phyloP scores from a whole-genome alignment of 1,140 invertebrate species.

The Pseudomyrmex flavicornis region DNA sequence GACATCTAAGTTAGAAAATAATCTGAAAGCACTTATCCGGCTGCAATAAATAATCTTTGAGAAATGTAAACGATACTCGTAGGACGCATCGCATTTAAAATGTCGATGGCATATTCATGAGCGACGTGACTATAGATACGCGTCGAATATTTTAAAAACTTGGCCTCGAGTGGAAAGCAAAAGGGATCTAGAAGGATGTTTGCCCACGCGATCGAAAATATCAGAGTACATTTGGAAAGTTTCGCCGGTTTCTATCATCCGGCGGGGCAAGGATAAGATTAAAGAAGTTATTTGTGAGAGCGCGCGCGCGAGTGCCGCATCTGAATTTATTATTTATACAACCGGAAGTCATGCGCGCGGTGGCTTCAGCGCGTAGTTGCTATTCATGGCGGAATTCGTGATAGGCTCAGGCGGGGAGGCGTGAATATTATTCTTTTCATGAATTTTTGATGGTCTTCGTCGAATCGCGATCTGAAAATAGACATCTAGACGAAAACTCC shows the following conservation, averaged over 20 bases:
- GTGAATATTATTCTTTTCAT: constrained; percentile 69
- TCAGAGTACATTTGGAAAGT: constrained; percentile 63
- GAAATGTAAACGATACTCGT: constrained; percentile 27
- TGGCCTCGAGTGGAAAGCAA: constrained; percentile 28
- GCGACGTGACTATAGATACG: constrained; percentile 1
- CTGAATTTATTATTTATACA: constrained; percentile 74
- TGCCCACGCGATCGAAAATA: constrained; percentile 37
- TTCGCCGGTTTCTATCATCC: constrained; percentile 51
- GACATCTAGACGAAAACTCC: constrained; percentile 31
- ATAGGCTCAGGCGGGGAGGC: constrained; percentile 49
- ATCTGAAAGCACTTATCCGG: constrained; percentile 6
- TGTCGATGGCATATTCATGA: constrained; percentile 28
- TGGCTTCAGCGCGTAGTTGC: constrained; percentile 45
- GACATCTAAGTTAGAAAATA: background rate
- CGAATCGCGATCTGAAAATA: constrained; percentile 42
- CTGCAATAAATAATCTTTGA: constrained; percentile 23
- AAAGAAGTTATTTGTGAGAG: constrained; percentile 72
- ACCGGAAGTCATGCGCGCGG: constrained; percentile 30
- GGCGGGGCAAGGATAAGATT: constrained; percentile 46
- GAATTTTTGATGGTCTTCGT: constrained; percentile 66
- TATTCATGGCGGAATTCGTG: constrained; percentile 67
- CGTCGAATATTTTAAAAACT: constrained; percentile 29
- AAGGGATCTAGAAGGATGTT: background rate
- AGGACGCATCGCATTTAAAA: constrained; percentile 22
- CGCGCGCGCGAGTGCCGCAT: constrained; percentile 30